These are phyloP conservation scores for Paguma larvata DNA, from an alignment of 2,797 vertebrate species.

Conservation along the genomic window DNA sequence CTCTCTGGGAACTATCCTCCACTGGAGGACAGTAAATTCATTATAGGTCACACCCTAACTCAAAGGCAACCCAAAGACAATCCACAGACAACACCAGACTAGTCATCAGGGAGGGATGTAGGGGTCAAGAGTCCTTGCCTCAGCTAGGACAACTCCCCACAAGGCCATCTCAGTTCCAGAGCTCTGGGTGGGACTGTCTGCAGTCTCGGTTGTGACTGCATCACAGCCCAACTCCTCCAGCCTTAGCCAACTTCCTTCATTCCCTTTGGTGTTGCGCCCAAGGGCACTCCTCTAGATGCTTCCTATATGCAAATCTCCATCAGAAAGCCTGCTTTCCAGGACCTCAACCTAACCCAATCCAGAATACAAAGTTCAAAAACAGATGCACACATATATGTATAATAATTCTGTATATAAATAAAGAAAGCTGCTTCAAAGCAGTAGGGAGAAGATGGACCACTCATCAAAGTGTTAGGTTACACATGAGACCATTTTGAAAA, in stretches of 20 bases:
- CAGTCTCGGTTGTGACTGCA: not conserved
- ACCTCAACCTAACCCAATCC: not conserved
- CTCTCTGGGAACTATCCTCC: not conserved
- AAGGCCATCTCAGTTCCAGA: not conserved
- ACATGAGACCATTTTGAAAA: not conserved
- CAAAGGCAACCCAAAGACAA: not conserved
- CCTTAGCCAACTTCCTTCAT: not conserved
- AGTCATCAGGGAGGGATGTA: not conserved
- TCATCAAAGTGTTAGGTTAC: not conserved
- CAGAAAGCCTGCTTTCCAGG: not conserved
- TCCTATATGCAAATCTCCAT: not conserved
- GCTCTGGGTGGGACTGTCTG: not conserved
- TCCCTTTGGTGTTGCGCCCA: not conserved
- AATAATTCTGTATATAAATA: not conserved
- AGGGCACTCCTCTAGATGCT: not conserved
- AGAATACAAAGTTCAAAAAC: not conserved
- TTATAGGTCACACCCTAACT: not conserved
- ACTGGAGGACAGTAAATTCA: not conserved
- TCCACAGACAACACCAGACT: not conserved
- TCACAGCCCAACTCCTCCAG: not conserved
- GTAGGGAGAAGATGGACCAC: not conserved
- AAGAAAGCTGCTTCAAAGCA: not conserved
- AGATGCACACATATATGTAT: not conserved
- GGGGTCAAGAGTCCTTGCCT: not conserved
- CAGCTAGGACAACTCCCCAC: not conserved